Base-by-base conservation (phyloP, 2,113 vertebrate genomes). In the Eubucco bourcierii region DNA sequence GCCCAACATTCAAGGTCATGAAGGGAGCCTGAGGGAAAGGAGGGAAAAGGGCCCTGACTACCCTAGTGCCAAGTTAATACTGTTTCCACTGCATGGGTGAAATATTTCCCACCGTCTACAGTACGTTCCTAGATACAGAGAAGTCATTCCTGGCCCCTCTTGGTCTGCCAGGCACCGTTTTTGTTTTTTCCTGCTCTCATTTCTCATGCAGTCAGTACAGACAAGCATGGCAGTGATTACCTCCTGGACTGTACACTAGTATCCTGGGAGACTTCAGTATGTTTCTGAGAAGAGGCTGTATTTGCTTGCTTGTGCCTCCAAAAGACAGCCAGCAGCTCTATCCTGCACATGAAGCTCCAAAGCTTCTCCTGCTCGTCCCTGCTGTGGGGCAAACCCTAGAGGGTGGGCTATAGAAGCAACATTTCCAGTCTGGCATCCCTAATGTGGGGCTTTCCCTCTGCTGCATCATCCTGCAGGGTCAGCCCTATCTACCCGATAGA, bases 101-200 rank as follows among this genome's bases (percentile, higher is more conserved):
- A 95, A 94, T 95, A 92, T 77, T 90, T 92, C 87, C 84, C 66
- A 90, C 89, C 82, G 83, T 91, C 80, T 96, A 75, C 1, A 12
- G 59, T 61, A 84, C 76, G 73, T 83, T 95, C 84, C 70, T 75
- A 90, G 93, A 80, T 87, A 83, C 61, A 86, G 61, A 39, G 55
- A 91, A 93, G 56, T 93, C 60, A 61, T 28, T 90, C n/a, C 50
- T 78, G 72, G 28, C 28, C 72, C 23, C 33, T 71, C 23, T 87
- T 65, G 60, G 47, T 79, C 72, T 92, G 67, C 56, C 56, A 90
- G 67, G 58, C 16, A 12, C 47, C 77, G 56, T 10, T 64, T 39
- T 39, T 39, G 66, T 61, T 52, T 16, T 33, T 53, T 65, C 84
- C 58, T 78, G 7, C 37, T 87, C 44, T 84, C 39, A 58, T 73